Base-by-base conservation (phyloP, 2,113 vertebrate genomes). In the Nannobrachium achirus region DNA sequence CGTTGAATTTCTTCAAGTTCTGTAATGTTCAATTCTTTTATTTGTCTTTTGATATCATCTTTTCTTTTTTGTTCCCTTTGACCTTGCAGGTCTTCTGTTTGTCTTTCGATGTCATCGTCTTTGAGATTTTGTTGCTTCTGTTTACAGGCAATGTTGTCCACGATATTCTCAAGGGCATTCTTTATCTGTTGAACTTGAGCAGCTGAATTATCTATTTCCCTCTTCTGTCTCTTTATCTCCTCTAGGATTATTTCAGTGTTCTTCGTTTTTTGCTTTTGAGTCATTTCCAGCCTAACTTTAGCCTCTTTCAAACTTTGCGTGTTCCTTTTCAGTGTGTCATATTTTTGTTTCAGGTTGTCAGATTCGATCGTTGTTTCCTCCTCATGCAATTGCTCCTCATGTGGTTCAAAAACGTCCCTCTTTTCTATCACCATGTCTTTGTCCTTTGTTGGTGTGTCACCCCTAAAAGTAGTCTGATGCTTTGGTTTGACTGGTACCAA, bases 61-160 rank as follows among this genome's bases (percentile, higher is more conserved):
- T 25, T 25, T 2, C 2, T 25, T 25, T 25, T 4, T 25, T 25
- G 25, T 25, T 25, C 25, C 4, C 25, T 25, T 25, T 25, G 25
- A n/a, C n/a, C n/a, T n/a, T n/a, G n/a, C n/a, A n/a, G n/a, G n/a
- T n/a, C n/a, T n/a, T n/a, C n/a, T 16, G 13, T 67, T 39, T 55
- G 33, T 19, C 33, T 13, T 44, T 53, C 2, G 1, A 73, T 52
- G n/a, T 73, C 64, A 4, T 79, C 40, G 25, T 61, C 63, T 66
- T 50, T 44, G 8, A 33, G 18, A 42, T 49, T 46, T 4, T 56
- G 48, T 50, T 50, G 16, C 10, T 66, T 55, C 66, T 7, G 25
- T 44, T 53, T 55, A 9, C 10, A 18, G 52, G 19, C 20, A 39
- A 8, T 38, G n/a, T 2, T 16, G 10, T 2, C 10, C 9, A 0